These are phyloP conservation scores for Xenopus borealis DNA, from an alignment of 2,113 vertebrate species.

Conservation along the genomic window DNA sequence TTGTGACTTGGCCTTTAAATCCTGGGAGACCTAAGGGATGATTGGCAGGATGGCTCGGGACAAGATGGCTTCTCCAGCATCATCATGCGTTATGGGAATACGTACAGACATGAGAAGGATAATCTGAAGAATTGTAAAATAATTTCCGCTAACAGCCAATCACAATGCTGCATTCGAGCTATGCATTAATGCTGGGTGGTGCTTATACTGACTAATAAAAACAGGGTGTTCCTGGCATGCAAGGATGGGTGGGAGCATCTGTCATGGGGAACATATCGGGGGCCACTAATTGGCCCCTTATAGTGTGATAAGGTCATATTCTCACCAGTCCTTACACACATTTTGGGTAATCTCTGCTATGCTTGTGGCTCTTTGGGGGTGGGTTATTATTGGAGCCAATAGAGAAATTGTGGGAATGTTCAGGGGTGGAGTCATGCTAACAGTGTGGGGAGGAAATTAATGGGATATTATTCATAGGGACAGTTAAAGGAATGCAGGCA, in stretches of 20 bases:
- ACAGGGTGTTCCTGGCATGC: not conserved
- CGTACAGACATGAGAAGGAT: not conserved
- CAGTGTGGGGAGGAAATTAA: no score
- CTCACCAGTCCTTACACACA: no score
- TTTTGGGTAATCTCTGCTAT: no score
- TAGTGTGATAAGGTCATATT: not conserved
- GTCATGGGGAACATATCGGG: not conserved
- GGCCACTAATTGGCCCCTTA: not conserved
- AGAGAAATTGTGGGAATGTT: no score
- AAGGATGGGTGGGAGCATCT: not conserved
- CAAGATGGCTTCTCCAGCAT: slow-evolving; percentile 2
- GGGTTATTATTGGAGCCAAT: no score
- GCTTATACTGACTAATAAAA: not conserved
- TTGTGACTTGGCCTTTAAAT: slow-evolving; percentile 1
- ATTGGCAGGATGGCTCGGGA: not conserved
- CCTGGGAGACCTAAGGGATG: slow-evolving; percentile 4
- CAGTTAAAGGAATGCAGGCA: no score
- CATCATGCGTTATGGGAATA: not conserved
- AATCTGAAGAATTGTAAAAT: not conserved
- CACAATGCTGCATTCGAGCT: not conserved
- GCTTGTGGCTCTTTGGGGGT: no score
- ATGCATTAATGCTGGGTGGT: not conserved
- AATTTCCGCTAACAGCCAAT: not conserved
- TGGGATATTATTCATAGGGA: no score
- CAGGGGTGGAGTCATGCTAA: no score